Base-by-base conservation (phyloP, 2,113 vertebrate species). In the Daphoenositta chrysoptera region DNA sequence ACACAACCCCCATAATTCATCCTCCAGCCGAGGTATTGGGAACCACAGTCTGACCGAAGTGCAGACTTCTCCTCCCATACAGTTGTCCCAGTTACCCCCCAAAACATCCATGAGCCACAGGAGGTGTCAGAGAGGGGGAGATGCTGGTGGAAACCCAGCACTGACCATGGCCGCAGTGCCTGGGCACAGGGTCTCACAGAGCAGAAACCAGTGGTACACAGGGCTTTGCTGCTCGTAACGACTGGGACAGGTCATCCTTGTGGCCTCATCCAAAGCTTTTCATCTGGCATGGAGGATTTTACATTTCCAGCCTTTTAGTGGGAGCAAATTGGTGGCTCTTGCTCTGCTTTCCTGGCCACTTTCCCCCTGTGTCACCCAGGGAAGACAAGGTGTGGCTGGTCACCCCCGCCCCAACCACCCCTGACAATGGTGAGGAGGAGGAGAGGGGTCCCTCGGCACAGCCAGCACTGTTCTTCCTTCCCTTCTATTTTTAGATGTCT, bases 71-170 rank as follows among this genome's bases (percentile, higher is more conserved):
- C 83, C 94, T 92, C 91, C 87, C 40, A 10, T 96, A 72, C 70
- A 94, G 86, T 90, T 92, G 80, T 85, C 94, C 96, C 83, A 86
- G 89, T 77, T 93, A 95, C 57, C 70, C 89, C 79, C 48, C 61
- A 86, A 81, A 97, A 89, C 84, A 91, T 96, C 97, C 89, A 83
- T 87, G 94, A 95, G 75, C 75, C 90, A 58, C 83, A 91, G 96
- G 84, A 97, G 78, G 87, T 95, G 77, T 87, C 94, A 30, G 5
- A 68, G 90, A 96, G 85, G 31, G 51, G 27, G 37, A 95, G 87
- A 56, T 23, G 50, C 91, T 94, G 89, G 75, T 70, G 70, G 96
- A 94, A 93, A 80, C 68, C 68, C 94, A 90, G 93, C 83, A 85
- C 3, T 50, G 84, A 61, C 78, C 91, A 68, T 5, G 30, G 94